These are phyloP conservation scores for Drosophila bipectinata DNA, from an alignment of 1,140 invertebrate genomes.

Conservation along the genomic window DNA sequence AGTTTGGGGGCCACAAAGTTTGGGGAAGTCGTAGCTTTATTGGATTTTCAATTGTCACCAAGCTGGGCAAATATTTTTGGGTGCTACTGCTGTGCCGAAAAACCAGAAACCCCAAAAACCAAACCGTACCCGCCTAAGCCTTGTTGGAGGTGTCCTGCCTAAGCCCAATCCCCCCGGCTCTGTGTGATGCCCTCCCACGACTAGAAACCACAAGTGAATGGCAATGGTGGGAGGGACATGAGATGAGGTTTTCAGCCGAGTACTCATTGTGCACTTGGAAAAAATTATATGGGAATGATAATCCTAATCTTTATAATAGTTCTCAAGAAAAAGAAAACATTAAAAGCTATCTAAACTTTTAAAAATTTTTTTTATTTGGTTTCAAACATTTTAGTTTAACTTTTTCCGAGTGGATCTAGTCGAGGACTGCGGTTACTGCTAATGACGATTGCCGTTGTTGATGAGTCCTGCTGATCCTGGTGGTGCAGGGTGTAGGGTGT, in stretches of 20 bases:
- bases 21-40: constrained; percentile 57
- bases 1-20: not conserved
- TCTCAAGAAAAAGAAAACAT: too few relatives aligned
- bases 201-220: constrained; percentile 73
- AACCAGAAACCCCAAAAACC: constrained; percentile 51
- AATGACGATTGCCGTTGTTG: constrained; percentile 75
- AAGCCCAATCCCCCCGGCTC: constrained; percentile 2
- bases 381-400: too few relatives aligned
- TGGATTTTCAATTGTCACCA: constrained; percentile 82
- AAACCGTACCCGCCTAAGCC: constrained; percentile 56
- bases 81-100: constrained; percentile 22
- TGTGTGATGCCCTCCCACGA: not conserved
- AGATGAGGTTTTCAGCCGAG: constrained; percentile 3
- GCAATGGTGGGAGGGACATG: constrained; percentile 33
- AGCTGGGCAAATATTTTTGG: constrained; percentile 68
- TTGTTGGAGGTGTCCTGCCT: constrained; percentile 34
- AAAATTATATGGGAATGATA: not conserved
- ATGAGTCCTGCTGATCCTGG: constrained; percentile 44
- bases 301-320: too few relatives aligned
- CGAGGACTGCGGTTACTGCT: constrained; percentile 61
- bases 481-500: not conserved
- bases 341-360: too few relatives aligned
- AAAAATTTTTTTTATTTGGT: too few relatives aligned
- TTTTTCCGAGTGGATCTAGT: not conserved
- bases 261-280: constrained; percentile 5